Evolutionary conservation across 2,113 vertebrate genomes (phyloP).

Genomic region (Clinocottus analis): DNA sequence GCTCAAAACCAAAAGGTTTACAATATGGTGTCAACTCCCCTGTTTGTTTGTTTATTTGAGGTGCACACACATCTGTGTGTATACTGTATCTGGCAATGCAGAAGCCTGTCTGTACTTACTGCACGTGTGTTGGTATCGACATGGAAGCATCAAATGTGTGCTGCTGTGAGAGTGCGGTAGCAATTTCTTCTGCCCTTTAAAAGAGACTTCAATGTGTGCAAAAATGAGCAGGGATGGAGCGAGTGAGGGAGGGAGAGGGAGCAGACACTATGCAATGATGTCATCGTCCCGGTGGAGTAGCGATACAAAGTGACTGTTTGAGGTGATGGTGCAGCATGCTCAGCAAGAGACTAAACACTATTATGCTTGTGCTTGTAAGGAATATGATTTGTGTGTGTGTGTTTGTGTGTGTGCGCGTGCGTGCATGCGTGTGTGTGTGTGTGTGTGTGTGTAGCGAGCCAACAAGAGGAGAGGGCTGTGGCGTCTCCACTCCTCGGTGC

Average conservation of each 20-base stretch:
- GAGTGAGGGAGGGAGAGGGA: constrained; percentile 56
- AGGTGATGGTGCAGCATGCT: constrained; percentile 78
- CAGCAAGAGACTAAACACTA: constrained; percentile 71
- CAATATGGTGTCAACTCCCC: constrained; percentile 50
- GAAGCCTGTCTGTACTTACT: constrained; percentile 36
- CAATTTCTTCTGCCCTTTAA: constrained; percentile 72
- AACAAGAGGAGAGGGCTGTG: constrained; percentile 55
- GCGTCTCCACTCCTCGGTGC: constrained; percentile 68
- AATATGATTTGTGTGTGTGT: constrained; percentile 9
- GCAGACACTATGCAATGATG: constrained; percentile 80
- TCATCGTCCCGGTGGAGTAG: constrained; percentile 79
- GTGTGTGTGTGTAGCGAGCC: constrained; percentile 30
- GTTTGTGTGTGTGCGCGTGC: background rate
- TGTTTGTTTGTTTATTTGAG: constrained; percentile 67
- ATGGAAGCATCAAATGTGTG: constrained; percentile 48
- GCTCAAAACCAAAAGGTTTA: constrained; percentile 62
- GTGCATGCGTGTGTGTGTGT: background rate
- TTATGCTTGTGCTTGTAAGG: constrained; percentile 56
- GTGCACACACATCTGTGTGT: constrained; percentile 42
- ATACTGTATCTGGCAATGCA: constrained; percentile 11
- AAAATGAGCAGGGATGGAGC: constrained; percentile 68
- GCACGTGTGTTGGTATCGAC: constrained; percentile 33
- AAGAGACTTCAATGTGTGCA: constrained; percentile 75
- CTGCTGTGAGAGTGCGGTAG: constrained; percentile 54
- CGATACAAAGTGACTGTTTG: constrained; percentile 77